Percentiles rank a stretch among this genome's conserved stretches.
phyloP scores from a whole-genome alignment of 1,140 invertebrate species.

The Centruroides sculpturatus region DNA sequence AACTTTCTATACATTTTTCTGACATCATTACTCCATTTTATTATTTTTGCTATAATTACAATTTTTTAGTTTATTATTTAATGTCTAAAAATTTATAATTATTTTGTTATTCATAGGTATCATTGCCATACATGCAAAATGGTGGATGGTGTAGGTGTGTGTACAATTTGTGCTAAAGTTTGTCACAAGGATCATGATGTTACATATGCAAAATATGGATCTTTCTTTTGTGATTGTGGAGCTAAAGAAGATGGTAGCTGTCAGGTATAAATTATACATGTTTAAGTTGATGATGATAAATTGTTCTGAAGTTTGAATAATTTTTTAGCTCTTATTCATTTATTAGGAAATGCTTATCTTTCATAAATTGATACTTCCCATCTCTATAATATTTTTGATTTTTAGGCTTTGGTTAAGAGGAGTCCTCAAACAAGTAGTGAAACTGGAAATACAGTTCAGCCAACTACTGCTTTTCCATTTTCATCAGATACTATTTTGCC shows the following conservation, averaged over 20 bases:
- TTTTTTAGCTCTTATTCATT: neutral
- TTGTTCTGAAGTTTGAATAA: too few species aligned
- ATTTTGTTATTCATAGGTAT: conserved; percentile 45
- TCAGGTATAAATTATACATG: conserved; percentile 28
- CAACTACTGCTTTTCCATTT: conserved; percentile 28
- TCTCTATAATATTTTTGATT: neutral
- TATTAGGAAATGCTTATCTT: neutral
- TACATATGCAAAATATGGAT: conserved; percentile 94
- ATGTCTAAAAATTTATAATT: too few species aligned
- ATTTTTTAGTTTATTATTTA: too few species aligned
- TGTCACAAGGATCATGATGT: conserved; percentile 94
- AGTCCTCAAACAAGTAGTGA: conserved; percentile 38
- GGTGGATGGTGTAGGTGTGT: conserved; percentile 94
- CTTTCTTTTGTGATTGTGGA: conserved; percentile 98
- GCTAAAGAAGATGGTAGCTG: conserved; percentile 76
- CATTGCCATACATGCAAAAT: conserved; percentile 97
- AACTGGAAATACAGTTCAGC: conserved; percentile 10
- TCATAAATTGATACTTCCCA: neutral
- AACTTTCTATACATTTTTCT: too few species aligned
- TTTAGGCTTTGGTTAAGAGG: conserved; percentile 52
- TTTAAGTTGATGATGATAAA: neutral
- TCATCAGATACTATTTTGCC: conserved; percentile 30
- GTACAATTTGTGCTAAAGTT: conserved; percentile 89
- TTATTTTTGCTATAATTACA: too few species aligned
- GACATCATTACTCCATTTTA: too few species aligned